Base-by-base conservation (phyloP, 1,140 invertebrate species). In the Hetaerina americana region DNA sequence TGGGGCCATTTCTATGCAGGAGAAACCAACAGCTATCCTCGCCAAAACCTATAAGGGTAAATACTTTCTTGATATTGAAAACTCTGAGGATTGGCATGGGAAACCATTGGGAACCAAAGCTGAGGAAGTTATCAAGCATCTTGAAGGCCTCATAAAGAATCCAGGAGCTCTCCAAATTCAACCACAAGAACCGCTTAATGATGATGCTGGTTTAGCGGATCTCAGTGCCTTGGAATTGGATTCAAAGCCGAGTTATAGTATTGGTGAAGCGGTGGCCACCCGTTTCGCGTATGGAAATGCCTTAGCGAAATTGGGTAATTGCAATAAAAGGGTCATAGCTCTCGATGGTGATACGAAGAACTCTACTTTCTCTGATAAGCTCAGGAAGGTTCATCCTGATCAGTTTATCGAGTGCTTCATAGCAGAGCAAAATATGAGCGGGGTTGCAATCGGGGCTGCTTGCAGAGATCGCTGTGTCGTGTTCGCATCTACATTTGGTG, bases 331-430 rank as follows among this genome's bases (percentile, higher is more conserved):
- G 71, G 93, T 99, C 6, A 88, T 98, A 78, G 95, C 93, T 69
- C 80, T 98, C 68, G 96, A 98, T 81, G 96, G 92, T 69, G 97
- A 99, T 79, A 98, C 96, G 28, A 99, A 98, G 82, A 99, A 99
- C 81, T 99, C 96, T 0, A 99, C 98, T 0, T 99, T 90, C 81
- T 92, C 97, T 24, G 93, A 97, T 71, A 97, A 95, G 80, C 87
- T 99, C 67, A 91, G 91, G 78, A 87, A 89, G 71, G 88, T 90
- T 49, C 82, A 80, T 73, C 86, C 87, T 5, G 83, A 88, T 3
- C 89, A 95, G 74, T 98, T 94, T 81, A 89, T 99, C 72, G 97
- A 99, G 83, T 98, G 97, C 81, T 99, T 92, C 83, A 99, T 99
- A 79, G 97, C 97, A 70, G 98, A 99, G 81, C 97, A 99, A 84